Conservation (phyloP, 2,113 vertebrate species). For the Python bivittatus region DNA sequence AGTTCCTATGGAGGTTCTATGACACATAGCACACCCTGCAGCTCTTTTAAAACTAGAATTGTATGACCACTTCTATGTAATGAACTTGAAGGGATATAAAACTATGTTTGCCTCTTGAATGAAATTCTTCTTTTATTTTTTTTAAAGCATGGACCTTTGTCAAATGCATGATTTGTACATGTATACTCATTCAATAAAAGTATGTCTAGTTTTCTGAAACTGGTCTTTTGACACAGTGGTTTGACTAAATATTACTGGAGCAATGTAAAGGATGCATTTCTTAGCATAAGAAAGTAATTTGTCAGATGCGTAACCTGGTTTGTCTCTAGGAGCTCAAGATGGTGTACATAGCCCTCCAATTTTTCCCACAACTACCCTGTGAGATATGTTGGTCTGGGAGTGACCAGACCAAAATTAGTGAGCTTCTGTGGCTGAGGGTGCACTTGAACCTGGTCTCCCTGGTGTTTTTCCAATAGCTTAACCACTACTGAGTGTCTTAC, state of each 20-base stretch:
- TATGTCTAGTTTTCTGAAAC: not conserved
- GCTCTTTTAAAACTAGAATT: not conserved
- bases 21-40: not conserved
- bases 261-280: not conserved
- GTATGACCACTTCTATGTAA: not conserved
- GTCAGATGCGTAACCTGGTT: too few relatives aligned
- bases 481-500: too few relatives aligned
- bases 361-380: too few relatives aligned
- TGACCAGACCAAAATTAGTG: too few relatives aligned
- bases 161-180: not conserved
- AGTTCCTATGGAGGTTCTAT: too few relatives aligned
- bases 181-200: not conserved
- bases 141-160: not conserved
- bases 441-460: too few relatives aligned
- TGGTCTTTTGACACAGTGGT: not conserved
- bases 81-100: not conserved
- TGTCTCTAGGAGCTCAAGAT: too few relatives aligned
- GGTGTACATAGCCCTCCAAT: too few relatives aligned
- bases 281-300: too few relatives aligned
- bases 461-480: too few relatives aligned
- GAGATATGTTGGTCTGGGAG: too few relatives aligned
- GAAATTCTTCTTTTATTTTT: not conserved
- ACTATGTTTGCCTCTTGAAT: not conserved
- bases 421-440: too few relatives aligned
- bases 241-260: not conserved